Evolutionary conservation across 2,113 vertebrate genomes (phyloP).

Genomic region (Antidorcas marsupialis): DNA sequence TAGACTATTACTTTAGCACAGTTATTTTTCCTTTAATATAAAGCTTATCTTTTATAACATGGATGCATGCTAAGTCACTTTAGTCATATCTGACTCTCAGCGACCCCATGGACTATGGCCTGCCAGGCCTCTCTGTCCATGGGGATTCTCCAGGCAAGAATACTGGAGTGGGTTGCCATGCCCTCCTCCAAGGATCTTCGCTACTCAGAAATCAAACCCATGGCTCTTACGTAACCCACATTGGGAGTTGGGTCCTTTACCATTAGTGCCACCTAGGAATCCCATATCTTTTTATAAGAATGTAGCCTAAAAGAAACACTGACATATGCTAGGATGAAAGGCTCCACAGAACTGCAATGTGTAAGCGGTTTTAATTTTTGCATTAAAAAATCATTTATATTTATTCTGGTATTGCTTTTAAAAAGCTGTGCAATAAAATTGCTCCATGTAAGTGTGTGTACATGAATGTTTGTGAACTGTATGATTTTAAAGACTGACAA

Average conservation of each 20-base stretch:
- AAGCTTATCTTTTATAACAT: neutral
- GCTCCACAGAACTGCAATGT: neutral
- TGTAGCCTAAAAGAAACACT: conserved; percentile 9
- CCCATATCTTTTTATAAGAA: neutral
- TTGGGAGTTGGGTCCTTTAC: neutral
- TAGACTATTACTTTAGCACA: neutral
- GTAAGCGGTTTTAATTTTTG: neutral
- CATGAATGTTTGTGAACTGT: neutral
- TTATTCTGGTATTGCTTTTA: conserved; percentile 2
- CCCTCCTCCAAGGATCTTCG: neutral
- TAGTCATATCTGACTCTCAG: neutral
- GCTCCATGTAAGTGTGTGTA: conserved; percentile 10
- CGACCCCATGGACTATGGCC: neutral
- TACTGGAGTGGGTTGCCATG: neutral
- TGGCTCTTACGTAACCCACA: neutral
- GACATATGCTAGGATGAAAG: neutral
- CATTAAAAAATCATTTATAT: conserved; percentile 32
- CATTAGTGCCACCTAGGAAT: neutral
- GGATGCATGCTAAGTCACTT: neutral
- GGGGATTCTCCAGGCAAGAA: neutral
- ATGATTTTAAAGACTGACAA: conserved; percentile 7
- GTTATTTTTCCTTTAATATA: conserved; percentile 45
- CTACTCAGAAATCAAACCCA: neutral
- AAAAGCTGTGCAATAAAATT: conserved; percentile 39
- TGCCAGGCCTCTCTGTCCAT: neutral